Base-by-base conservation (phyloP, 1,140 invertebrate species). In the Hyposmocoma kahamanoa region DNA sequence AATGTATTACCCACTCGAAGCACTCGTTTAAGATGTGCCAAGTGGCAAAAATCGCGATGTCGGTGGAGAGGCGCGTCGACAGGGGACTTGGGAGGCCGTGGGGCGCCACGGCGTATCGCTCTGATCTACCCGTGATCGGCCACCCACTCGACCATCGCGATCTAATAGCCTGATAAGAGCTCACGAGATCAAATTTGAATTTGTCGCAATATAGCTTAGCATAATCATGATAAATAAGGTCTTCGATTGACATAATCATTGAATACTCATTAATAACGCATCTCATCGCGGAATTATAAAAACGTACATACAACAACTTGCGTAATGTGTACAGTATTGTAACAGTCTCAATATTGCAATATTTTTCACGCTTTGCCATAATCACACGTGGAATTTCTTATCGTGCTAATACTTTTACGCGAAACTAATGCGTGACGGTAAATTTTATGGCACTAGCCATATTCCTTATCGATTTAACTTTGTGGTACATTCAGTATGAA, bases 81-180 rank as follows among this genome's bases (percentile, higher is more conserved):
- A 53, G 51, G 32, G 45, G 41, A 58, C 50, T n/a, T 32, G 30
- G 60, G 20, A 43, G 24, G 54, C 41, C 43, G 50, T 39, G 38
- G 54, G 48, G 22, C 53, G 49, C 47, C 67, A 57, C 61, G 62
- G 50, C 56, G 48, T 71, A 71, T 71, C 67, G 59, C 64, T 56
- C 41, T 62, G 67, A 70, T 70, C 67, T 63, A 55, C 43, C 56
- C 56, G 54, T 45, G 47, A 56, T 57, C 66, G 56, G 60, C 53
- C 51, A 45, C 34, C 45, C 60, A 49, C 58, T 55, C 58, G 50
- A 39, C 46, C 56, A 61, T 64, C 61, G 53, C 30, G 56, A 65
- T 68, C 55, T 60, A 59, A 63, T 49, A 60, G 32, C 48, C 59
- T 49, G 53, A 51, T 53, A 50, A 66, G 51, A 54, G 53, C 50